Percentiles rank a stretch among this genome's conserved stretches.
phyloP scores from a whole-genome alignment of 2,113 vertebrate species.

The Bothrops jararaca region DNA sequence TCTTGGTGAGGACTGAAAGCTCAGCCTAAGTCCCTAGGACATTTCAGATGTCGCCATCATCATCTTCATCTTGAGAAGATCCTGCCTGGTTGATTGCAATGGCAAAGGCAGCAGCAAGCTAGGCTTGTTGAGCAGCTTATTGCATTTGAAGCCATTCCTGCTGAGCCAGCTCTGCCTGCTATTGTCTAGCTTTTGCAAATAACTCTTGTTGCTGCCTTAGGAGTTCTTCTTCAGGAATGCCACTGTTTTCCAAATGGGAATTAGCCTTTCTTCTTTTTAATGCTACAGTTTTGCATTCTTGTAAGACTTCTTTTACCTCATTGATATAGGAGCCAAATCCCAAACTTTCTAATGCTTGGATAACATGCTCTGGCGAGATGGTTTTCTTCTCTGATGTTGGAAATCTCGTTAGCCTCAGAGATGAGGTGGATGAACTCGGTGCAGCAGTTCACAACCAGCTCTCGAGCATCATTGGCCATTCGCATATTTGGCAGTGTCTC shows the following conservation, averaged over 20 bases:
- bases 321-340: conserved; percentile 97
- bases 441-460: conserved; percentile 98
- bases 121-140: conserved; percentile 95
- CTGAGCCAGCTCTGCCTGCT: conserved; percentile 96
- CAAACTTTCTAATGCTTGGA: conserved; percentile 92
- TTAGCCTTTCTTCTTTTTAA: conserved; percentile 97
- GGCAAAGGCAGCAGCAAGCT: conserved; percentile 91
- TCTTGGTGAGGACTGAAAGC: conserved; percentile 63
- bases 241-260: conserved; percentile 95
- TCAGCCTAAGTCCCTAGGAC: conserved; percentile 58
- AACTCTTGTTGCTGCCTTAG: conserved; percentile 96
- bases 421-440: conserved; percentile 99
- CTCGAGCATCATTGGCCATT: conserved; percentile 94
- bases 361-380: conserved; percentile 97
- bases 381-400: conserved; percentile 99
- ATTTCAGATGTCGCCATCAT: conserved; percentile 95
- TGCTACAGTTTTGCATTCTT: conserved; percentile 99
- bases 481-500: conserved; percentile 96
- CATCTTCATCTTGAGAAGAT: conserved; percentile 97
- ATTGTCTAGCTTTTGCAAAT: conserved; percentile 98
- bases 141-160: conserved; percentile 99
- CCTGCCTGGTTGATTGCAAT: conserved; percentile 89
- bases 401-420: conserved; percentile 97
- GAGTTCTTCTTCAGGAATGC: conserved; percentile 97
- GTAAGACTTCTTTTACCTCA: conserved; percentile 97